These are phyloP conservation scores for Diadromus collaris DNA, from an alignment of 2,888 invertebrate genomes.

Conservation along the genomic window DNA sequence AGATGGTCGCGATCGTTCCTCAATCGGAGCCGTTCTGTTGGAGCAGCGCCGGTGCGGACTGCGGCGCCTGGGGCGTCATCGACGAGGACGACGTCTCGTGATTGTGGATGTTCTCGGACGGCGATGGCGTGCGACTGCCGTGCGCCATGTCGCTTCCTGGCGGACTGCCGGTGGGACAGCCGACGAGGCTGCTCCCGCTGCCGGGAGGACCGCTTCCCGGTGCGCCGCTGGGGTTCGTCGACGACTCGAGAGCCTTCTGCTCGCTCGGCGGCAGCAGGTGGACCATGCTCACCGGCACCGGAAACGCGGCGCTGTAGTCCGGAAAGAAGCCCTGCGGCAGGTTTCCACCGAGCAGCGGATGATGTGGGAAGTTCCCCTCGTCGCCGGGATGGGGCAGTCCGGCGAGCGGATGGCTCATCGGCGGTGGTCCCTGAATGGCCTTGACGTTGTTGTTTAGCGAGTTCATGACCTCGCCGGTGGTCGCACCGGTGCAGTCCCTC, in stretches of 20 bases:
- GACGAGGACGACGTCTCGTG: constrained; percentile 66
- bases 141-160: constrained; percentile 61
- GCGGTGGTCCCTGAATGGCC: constrained; percentile 77
- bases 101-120: constrained; percentile 68
- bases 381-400: constrained; percentile 72
- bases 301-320: constrained; percentile 90
- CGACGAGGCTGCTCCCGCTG: constrained; percentile 82
- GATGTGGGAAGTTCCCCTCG: constrained; percentile 74
- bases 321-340: constrained; percentile 91
- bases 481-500: constrained; percentile 93
- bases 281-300: constrained; percentile 92
- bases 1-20: constrained; percentile 45
- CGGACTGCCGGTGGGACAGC: constrained; percentile 60
- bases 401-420: constrained; percentile 72
- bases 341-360: constrained; percentile 73
- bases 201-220: constrained; percentile 81
- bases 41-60: constrained; percentile 84
- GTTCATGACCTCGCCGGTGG: constrained; percentile 85
- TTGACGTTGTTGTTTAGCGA: constrained; percentile 82
- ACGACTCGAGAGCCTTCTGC: constrained; percentile 85
- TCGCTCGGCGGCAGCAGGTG: constrained; percentile 91
- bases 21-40: constrained; percentile 93
- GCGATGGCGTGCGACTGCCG: constrained; percentile 74
- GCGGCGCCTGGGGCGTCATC: constrained; percentile 82
- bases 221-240: constrained; percentile 81